A percentile compares a stretch with the other conserved stretches of the same genome.
These are phyloP conservation scores for Rotaria sp. DNA, from an alignment of 2,888 invertebrate species.

Conservation along the genomic window DNA sequence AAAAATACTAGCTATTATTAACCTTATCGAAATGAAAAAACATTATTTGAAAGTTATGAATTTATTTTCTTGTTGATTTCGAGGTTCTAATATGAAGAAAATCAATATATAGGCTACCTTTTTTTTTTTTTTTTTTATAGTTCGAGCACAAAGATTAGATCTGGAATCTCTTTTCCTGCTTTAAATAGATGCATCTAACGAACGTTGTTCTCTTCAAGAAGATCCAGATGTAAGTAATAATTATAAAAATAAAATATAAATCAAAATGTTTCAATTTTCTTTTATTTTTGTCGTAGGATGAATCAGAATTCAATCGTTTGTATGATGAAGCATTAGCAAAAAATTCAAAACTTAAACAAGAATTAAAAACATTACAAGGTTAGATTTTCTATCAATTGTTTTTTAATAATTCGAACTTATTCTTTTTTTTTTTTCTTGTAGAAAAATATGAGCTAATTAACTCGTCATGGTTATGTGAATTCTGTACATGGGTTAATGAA, in stretches of 20 bases:
- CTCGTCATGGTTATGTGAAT: not conserved
- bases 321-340: not conserved
- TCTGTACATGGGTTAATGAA: not conserved
- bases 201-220: not conserved
- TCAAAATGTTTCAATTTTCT: not conserved
- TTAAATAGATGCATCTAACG: not conserved
- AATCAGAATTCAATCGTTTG: not conserved
- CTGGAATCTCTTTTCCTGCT: not conserved
- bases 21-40: too few relatives aligned
- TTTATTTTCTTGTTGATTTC: too few relatives aligned
- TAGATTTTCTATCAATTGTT: not conserved
- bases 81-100: too few relatives aligned
- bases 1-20: too few relatives aligned
- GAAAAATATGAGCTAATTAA: not conserved
- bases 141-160: not conserved
- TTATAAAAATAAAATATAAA: not conserved
- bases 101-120: too few relatives aligned
- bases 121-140: not conserved
- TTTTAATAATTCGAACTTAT: not conserved
- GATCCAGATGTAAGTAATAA: not conserved
- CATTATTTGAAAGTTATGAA: too few relatives aligned
- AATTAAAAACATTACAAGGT: not conserved
- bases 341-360: not conserved
- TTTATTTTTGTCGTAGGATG: not conserved
- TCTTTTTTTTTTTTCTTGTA: not conserved